Base-by-base conservation (phyloP, 1,140 invertebrate species). In the Sminthurinus signatus region DNA sequence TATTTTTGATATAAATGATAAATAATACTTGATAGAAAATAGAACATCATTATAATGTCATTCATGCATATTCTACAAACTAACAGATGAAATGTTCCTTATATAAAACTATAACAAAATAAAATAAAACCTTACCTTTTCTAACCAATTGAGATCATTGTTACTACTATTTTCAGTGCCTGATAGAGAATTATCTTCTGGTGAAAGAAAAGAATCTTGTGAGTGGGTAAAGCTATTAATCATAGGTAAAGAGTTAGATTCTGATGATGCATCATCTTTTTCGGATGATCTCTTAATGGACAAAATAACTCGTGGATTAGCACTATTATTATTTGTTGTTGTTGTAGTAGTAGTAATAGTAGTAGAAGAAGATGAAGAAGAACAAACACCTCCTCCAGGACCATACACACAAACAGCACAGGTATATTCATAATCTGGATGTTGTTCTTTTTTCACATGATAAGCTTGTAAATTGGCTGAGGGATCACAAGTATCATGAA, bases 401-500 rank as follows among this genome's bases (percentile, higher is more conserved):
- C 44, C 39, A 28, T 58, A 83, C 78, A 91, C 91, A 76, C 94
- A 97, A 56, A 87, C 83, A 3, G 84, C 81, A 77, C 94, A 97
- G 56, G 87, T 79, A 77, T 96, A 96, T 72, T 95, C 89, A 75
- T 93, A 92, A 60, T 88, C 83, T 0, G 88, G 86, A 73, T 90
- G 87, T 25, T 81, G 76, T 73, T 91, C 88, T 74, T 88, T 89
- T 68, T 86, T 87, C 60, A 84, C 82, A 65, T 88, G 85, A 74
- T 92, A 89, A 21, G 84, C 83, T 27, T 79, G 75, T 23, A 88
- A 80, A 75, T 95, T 91, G 12, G 92, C 89, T 67, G 91, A 88
- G 10, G 86, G 82, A 79, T 96, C 94, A 79, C 94, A 98, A 48
- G 86, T 87, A 31, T 87, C 88, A 76, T 98, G 94, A 29, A 97